A percentile compares a stretch with the other conserved stretches of the same genome.
Evolutionary conservation across 1,140 invertebrate species (phyloP).

Genomic region (Eumeta japonica): DNA sequence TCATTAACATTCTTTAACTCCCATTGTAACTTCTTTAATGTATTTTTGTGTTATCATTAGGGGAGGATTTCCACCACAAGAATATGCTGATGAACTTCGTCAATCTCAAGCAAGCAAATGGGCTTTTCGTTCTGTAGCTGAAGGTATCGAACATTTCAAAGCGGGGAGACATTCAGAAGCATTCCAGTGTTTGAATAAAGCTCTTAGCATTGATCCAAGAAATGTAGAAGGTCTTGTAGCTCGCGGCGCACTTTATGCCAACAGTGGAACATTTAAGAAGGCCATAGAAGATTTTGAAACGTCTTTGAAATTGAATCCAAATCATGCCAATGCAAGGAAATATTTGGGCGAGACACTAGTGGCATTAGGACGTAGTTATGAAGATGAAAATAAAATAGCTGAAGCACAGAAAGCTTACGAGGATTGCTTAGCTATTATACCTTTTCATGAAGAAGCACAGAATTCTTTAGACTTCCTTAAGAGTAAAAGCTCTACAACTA

Average conservation of each 20-base stretch:
- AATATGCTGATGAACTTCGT: conserved; percentile 80
- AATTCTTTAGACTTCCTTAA: conserved; percentile 77
- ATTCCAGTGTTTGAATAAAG: conserved; percentile 93
- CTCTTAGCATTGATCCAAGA: conserved; percentile 84
- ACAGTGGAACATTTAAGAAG: conserved; percentile 89
- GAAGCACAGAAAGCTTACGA: conserved; percentile 82
- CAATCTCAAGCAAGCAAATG: conserved; percentile 88
- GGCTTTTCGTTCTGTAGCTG: conserved; percentile 87
- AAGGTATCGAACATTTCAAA: conserved; percentile 93
- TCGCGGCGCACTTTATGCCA: conserved; percentile 89
- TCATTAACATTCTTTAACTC: conserved; percentile 8
- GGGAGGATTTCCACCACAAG: conserved; percentile 72
- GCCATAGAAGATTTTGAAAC: conserved; percentile 93
- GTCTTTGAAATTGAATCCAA: conserved; percentile 82
- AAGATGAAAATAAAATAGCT: conserved; percentile 81
- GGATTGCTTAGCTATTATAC: conserved; percentile 76
- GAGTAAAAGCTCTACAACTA: conserved; percentile 60
- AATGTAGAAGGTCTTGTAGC: conserved; percentile 95
- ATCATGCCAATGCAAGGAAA: conserved; percentile 90
- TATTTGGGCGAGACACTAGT: conserved; percentile 92
- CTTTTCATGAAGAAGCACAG: conserved; percentile 81
- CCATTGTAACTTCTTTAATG: conserved; percentile 8
- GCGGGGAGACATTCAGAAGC: conserved; percentile 86
- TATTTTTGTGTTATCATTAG: conserved; percentile 49
- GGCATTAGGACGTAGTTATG: conserved; percentile 78